These are phyloP conservation scores for Ceyx cyanopectus DNA, from an alignment of 2,113 vertebrate genomes.

Conservation along the genomic window DNA sequence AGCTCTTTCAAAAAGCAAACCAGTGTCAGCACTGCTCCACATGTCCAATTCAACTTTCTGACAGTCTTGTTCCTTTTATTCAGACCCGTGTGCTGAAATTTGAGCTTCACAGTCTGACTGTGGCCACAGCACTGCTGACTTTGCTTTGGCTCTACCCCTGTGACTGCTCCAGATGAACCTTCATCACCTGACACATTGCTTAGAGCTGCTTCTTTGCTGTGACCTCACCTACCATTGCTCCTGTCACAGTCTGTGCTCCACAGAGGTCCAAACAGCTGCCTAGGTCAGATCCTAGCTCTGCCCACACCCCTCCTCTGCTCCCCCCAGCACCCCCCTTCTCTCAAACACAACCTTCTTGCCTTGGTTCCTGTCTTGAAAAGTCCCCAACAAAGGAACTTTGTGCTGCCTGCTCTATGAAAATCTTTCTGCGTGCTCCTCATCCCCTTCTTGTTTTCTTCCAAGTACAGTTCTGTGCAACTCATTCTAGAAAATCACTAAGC, in stretches of 20 bases:
- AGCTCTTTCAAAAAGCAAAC: neutral
- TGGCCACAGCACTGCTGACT: neutral
- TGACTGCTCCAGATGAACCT: neutral
- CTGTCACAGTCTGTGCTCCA: neutral
- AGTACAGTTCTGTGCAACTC: neutral
- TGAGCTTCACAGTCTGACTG: neutral
- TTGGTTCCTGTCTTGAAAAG: neutral
- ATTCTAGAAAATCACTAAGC: neutral
- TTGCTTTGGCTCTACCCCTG: neutral
- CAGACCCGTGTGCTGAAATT: neutral
- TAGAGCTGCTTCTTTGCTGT: neutral
- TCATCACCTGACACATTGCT: neutral
- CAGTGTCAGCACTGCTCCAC: neutral
- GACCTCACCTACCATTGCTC: neutral
- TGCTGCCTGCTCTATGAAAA: neutral
- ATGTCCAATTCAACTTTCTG: neutral
- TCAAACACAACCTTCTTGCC: neutral
- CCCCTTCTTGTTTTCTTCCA: neutral
- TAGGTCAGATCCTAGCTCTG: neutral
- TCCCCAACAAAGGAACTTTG: neutral
- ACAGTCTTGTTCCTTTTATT: neutral
- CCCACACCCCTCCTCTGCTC: neutral
- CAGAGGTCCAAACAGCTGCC: neutral
- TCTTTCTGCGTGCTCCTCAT: rapidly evolving
- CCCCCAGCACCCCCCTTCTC: neutral